Percentiles rank a stretch among this genome's conserved stretches.
phyloP scores from a whole-genome alignment of 2,113 vertebrate species.

The Lophotis ruficrista region DNA sequence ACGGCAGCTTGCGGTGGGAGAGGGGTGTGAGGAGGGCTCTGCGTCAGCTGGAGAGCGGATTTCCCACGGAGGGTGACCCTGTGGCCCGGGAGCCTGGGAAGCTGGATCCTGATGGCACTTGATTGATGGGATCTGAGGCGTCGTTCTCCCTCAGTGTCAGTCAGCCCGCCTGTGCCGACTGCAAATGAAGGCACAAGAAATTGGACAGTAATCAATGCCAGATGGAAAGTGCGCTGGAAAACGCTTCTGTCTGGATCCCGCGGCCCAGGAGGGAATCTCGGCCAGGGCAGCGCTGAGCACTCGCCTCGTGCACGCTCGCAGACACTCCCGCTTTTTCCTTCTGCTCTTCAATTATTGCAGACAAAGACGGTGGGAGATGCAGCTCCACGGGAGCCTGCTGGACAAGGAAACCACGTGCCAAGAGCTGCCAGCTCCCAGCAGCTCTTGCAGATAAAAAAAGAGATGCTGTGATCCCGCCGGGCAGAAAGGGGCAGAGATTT shows the following conservation, averaged over 20 bases:
- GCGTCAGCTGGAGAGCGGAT: neutral
- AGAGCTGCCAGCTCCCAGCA: neutral
- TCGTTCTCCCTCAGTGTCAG: neutral
- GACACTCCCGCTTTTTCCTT: neutral
- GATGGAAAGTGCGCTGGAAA: neutral
- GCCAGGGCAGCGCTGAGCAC: neutral
- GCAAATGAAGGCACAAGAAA: neutral
- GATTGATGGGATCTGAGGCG: constrained; percentile 26
- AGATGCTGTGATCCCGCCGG: neutral
- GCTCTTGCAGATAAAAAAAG: neutral
- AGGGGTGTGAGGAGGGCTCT: neutral
- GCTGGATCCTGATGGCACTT: constrained; percentile 2
- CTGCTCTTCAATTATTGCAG: neutral
- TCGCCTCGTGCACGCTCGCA: accelerated
- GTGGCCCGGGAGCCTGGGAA: neutral
- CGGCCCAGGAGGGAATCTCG: neutral
- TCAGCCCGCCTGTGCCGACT: neutral
- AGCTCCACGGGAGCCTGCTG: neutral
- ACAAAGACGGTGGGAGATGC: neutral
- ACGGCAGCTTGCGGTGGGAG: neutral
- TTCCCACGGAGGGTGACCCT: neutral
- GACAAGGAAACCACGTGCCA: neutral
- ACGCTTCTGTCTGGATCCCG: neutral
- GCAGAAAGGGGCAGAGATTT: neutral
- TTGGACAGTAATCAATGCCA: neutral